Percentiles rank a stretch among this genome's conserved stretches.
Evolutionary conservation across 2,113 vertebrate species (phyloP).

Genomic region (Epinephelus lanceolatus): DNA sequence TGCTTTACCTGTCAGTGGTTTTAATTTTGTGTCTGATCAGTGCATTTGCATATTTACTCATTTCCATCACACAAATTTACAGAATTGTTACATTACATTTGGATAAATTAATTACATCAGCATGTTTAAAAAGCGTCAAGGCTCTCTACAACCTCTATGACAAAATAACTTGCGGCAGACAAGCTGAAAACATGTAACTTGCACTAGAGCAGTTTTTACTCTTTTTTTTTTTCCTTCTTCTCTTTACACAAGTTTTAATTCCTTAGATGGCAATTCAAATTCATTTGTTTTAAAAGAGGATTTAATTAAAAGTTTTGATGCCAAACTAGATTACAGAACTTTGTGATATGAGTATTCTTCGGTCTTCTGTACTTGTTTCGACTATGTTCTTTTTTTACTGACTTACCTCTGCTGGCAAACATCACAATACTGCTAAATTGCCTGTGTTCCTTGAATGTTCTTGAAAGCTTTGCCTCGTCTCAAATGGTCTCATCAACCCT

Average conservation of each 20-base stretch:
- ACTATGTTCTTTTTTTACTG: conserved; percentile 17
- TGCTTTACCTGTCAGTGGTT: too few species aligned
- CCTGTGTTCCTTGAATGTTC: conserved; percentile 33
- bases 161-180: background rate
- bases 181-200: background rate
- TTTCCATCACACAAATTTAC: background rate
- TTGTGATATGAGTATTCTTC: conserved; percentile 2
- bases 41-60: background rate
- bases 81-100: background rate
- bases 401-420: conserved; percentile 27
- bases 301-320: conserved; percentile 37
- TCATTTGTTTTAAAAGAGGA: background rate
- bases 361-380: conserved; percentile 6
- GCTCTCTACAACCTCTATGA: background rate
- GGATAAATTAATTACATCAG: background rate
- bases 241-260: background rate
- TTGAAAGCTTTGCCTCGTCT: conserved; percentile 60
- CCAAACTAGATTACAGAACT: conserved; percentile 24
- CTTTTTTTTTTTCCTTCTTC: background rate
- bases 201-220: background rate
- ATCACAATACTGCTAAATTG: conserved; percentile 24
- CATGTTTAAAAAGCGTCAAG: background rate
- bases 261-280: background rate
- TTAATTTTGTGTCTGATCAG: too few species aligned
- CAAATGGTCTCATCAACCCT: conserved; percentile 46